Base-by-base conservation (phyloP, 2,888 invertebrate species). In the Lasioglossum leucozonium region DNA sequence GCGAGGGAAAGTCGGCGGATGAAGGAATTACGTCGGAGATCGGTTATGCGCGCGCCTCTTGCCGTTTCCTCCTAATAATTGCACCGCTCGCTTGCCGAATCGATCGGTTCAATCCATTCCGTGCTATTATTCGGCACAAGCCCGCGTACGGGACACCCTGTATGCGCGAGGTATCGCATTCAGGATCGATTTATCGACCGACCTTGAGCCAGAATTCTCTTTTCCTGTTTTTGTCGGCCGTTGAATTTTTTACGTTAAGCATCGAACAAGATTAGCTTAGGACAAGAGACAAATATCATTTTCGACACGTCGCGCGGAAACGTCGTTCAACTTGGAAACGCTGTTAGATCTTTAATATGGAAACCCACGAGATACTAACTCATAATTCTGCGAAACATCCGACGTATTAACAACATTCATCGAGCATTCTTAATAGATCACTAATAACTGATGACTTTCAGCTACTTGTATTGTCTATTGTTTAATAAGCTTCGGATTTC, bases 21-120 rank as follows among this genome's bases (percentile, higher is more conserved):
- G 62, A 30, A 62, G 6, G 62, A 75, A 73, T 72, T 73, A 73
- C 72, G 13, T 18, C 18, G 51, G 37, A 47, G 76, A 77, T n/a
- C n/a, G n/a, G n/a, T n/a, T n/a, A n/a, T n/a, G n/a, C n/a, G n/a
- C n/a, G 72, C 73, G 69, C 47, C 51, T 30, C 73, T 80, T 30
- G 69, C 65, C 8, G 72, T 72, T 62, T 58, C 26, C 58, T 58
- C 18, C 1, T 4, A 6, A 58, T 26, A 11, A 58, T 58, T 26
- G 18, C 6, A 18, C 47, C 6, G 18, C 6, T 47, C 22, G 2
- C 22, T 47, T 47, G 47, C 18, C 47, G 0, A 47, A 18, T 47
- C 6, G 47, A 47, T 47, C 16, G 22, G 22, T 44, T 44, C 16
- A 4, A 44, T 44, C 4, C 13, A 44, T 44, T 44, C 16, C 0